Base-by-base conservation (phyloP, 2,113 vertebrate genomes). In the Pavo muticus region DNA sequence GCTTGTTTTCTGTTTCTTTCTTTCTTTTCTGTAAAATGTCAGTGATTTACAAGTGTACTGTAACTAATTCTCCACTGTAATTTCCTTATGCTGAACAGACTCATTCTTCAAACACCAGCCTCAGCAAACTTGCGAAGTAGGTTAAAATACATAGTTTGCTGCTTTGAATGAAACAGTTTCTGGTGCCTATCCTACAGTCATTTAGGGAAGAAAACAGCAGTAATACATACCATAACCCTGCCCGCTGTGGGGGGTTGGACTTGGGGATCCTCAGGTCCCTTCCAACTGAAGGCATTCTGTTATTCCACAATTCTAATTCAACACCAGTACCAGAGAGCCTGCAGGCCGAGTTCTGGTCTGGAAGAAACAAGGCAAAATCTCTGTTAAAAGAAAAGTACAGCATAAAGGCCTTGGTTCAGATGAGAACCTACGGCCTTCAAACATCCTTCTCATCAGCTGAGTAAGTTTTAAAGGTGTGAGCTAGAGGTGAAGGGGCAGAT, bases 41-140 rank as follows among this genome's bases (percentile, higher is more conserved):
- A 80, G 47, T 48, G 52, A 23, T 90, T 75, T 65, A 44, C 13
- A 79, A 72, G 52, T 48, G 8, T 72, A 61, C 84, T 73, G 14
- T 89, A 75, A 79, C 67, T 76, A 50, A 87, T 40, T 80, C 74
- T 89, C 32, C 40, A 44, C 54, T 67, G 78, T 76, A 63, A 75
- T 83, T 91, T 84, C 20, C 68, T 85, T 75, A 21, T 69, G 60
- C 71, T 80, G 68, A 94, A 79, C 75, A 76, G n/a, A 63, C 16
- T 79, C 27, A 48, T 93, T 85, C 90, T 71, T 91, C 75, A 90
- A 91, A 85, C 68, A 79, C 67, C 74, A 87, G 75, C 17, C 67
- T 88, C 63, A 42, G 48, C 65, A 82, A 85, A 27, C 17, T 91
- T 69, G 14, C 56, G 20, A 70, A 87, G 25, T 12, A 69, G 39